Conservation (phyloP, 2,113 vertebrate genomes). For the Numida meleagris region DNA sequence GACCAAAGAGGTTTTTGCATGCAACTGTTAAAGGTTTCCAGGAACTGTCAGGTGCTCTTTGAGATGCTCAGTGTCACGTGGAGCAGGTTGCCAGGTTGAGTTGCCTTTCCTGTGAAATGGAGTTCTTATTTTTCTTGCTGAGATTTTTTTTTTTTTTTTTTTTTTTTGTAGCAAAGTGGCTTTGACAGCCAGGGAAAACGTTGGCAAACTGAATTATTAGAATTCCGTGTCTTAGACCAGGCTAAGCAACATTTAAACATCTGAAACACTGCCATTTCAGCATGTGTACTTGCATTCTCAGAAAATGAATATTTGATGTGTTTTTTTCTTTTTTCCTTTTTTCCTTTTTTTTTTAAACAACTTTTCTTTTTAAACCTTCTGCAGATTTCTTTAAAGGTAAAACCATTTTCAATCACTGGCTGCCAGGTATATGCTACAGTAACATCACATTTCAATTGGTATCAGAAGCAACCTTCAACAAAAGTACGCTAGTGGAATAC, state of each 20-base stretch:
- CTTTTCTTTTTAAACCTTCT: slow-evolving; percentile 1
- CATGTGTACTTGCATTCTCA: neutral
- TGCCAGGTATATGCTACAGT: slow-evolving; percentile 92
- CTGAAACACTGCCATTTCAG: neutral
- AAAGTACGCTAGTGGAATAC: slow-evolving; percentile 82
- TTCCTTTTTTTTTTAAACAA: neutral
- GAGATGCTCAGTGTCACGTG: neutral
- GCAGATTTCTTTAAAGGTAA: slow-evolving; percentile 93
- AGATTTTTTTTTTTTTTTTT: neutral
- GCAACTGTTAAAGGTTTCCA: slow-evolving; percentile 15
- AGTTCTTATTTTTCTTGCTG: neutral
- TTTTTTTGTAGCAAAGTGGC: neutral
- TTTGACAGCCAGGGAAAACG: neutral
- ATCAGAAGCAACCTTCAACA: slow-evolving; percentile 90
- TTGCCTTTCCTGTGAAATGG: slow-evolving; percentile 3
- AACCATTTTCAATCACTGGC: slow-evolving; percentile 96
- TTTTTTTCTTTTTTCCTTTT: neutral
- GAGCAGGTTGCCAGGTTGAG: slow-evolving; percentile 27
- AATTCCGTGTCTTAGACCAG: neutral
- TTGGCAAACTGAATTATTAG: neutral
- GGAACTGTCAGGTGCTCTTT: neutral
- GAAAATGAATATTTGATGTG: neutral
- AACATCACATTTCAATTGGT: slow-evolving; percentile 96
- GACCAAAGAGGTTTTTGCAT: neutral
- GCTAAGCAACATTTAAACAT: neutral